Evolutionary conservation across 1,140 invertebrate genomes (phyloP), one percentile per base, ranked within the genome.

Genomic region (Drosophila insularis): DNA sequence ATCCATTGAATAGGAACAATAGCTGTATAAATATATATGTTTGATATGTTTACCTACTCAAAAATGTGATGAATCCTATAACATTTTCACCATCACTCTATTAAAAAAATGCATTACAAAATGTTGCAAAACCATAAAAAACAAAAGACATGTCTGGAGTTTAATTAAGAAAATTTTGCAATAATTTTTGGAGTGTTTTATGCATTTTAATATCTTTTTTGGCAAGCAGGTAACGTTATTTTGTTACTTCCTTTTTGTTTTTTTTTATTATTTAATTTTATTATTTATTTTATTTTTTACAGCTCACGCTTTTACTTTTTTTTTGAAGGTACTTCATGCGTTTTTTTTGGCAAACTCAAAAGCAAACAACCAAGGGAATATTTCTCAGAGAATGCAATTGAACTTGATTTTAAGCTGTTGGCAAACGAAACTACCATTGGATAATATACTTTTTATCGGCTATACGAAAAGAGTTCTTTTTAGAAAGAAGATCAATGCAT

Each of bases 241-340:
- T 50, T 50, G 43, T 50, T 19, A 50, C 19, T 11, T 50, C 17
- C 21, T 50, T 50, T 19, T 46, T 46, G 4, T 46, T 17, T 54
- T 27, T 46, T 7, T 66, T 68, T 66, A 71, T 63, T 75, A 2
- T 21, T 10, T 10, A 10, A 35, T 10, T 31, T 3, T 35, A 35
- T 35, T 35, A 5, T 35, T 10, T 10, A 35, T 35, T 35, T 55
- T 27, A 23, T 59, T 85, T 86, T 81, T 91, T 91, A 91, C 90
- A 91, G 90, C 90, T 91, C 90, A 87, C 86, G 90, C 90, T 91
- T 87, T 75, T n/a, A n/a, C n/a, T 80, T 63, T 91, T 84, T 74
- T 80, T 63, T 87, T 82, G 82, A 87, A 91, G 90, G 90, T 91
- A 91, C 80, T 75, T 87, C 68, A 89, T 89, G 86, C 80, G 71